Percentiles rank a stretch among this genome's conserved stretches.
These are phyloP conservation scores for Salticus scenicus DNA, from an alignment of 2,888 invertebrate genomes.

Conservation along the genomic window DNA sequence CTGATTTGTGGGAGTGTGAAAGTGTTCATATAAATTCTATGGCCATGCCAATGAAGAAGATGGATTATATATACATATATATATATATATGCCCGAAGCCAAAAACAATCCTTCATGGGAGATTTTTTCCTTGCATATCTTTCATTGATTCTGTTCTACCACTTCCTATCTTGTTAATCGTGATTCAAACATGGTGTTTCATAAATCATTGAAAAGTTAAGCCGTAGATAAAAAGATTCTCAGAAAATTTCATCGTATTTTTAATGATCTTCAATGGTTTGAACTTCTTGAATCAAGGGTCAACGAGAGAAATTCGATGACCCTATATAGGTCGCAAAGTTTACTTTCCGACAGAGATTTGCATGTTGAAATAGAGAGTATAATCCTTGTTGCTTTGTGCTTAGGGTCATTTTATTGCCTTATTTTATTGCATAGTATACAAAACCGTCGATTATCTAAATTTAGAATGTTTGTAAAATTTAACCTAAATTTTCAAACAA, in stretches of 20 bases:
- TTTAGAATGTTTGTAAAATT: too few relatives aligned
- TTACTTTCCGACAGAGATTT: neutral
- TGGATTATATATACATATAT: too few relatives aligned
- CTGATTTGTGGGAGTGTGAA: too few relatives aligned
- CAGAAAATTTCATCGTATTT: neutral
- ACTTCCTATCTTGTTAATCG: neutral
- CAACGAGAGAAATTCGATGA: neutral
- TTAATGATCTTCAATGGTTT: neutral
- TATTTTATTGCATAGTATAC: too few relatives aligned
- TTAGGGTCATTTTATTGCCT: too few relatives aligned
- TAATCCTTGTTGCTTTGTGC: neutral
- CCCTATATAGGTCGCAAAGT: neutral
- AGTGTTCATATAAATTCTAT: neutral
- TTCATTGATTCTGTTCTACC: neutral
- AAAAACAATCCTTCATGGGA: neutral
- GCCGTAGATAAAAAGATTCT: neutral
- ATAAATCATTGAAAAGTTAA: constrained; percentile 19
- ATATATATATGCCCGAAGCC: neutral
- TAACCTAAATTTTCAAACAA: too few relatives aligned
- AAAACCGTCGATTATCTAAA: too few relatives aligned
- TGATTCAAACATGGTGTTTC: neutral
- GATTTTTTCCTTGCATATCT: neutral
- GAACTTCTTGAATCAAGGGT: neutral
- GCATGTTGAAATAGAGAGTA: neutral
- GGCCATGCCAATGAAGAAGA: neutral